A percentile compares a stretch with the other conserved stretches of the same genome.
phyloP scores from a whole-genome alignment of 1,140 invertebrate species.

The Drosophila fuyamai region DNA sequence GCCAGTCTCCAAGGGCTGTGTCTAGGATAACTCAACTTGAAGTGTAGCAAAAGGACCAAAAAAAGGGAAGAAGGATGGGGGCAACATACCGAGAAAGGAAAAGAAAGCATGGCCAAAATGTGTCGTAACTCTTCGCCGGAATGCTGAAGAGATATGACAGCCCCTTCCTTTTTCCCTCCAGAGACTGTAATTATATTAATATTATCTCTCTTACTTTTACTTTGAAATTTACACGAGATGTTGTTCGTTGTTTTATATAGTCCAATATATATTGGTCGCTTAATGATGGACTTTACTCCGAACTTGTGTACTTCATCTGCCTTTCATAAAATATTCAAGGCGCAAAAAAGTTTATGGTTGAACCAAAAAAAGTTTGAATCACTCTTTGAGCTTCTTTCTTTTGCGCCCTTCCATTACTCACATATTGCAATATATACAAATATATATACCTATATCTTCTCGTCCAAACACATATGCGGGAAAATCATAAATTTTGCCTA shows the following conservation, averaged over 20 bases:
- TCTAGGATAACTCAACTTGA: constrained; percentile 43
- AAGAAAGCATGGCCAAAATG: constrained; percentile 22
- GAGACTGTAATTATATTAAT: constrained; percentile 52
- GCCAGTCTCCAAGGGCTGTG: constrained; percentile 52
- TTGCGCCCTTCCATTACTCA: constrained; percentile 11
- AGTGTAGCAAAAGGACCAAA: constrained; percentile 1
- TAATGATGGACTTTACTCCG: constrained; percentile 47
- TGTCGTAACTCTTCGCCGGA: constrained; percentile 45
- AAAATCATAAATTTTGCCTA: constrained; percentile 49
- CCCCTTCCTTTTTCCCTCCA: neutral
- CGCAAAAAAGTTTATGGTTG: constrained; percentile 34
- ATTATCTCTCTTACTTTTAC: constrained; percentile 51
- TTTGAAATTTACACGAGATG: constrained; percentile 35
- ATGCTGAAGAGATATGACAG: constrained; percentile 32
- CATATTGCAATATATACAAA: constrained; percentile 36
- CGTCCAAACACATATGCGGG: constrained; percentile 28
- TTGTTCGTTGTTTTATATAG: constrained; percentile 20
- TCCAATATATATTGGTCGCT: constrained; percentile 41
- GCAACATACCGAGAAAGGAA: neutral
- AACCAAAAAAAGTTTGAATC: constrained; percentile 49
- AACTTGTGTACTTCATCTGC: constrained; percentile 36
- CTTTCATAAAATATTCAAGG: constrained; percentile 47
- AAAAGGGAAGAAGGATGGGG: neutral
- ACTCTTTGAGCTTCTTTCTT: constrained; percentile 42
- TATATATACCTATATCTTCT: neutral